Conservation (phyloP, 2,113 vertebrate genomes). For the Psephotus haematonotus region DNA sequence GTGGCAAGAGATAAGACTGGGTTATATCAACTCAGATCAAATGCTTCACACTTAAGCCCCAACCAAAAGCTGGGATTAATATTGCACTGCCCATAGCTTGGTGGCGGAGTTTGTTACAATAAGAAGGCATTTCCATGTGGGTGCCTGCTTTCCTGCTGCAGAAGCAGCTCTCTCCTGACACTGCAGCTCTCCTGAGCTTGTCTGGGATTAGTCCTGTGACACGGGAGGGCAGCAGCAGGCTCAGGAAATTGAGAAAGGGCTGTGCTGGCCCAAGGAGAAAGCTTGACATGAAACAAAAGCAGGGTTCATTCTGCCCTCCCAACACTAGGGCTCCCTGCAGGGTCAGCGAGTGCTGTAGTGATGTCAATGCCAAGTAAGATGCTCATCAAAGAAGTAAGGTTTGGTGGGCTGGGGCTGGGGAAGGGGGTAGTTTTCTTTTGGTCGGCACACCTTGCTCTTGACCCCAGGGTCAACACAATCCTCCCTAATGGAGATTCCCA, state of each 20-base stretch:
- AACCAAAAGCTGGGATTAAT: not conserved
- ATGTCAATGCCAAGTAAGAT: not conserved
- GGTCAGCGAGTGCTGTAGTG: not conserved
- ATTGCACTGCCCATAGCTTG: not conserved
- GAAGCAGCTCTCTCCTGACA: not conserved
- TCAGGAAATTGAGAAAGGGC: not conserved
- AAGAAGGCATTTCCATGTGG: not conserved
- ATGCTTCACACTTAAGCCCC: not conserved
- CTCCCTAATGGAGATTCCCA: rapidly evolving
- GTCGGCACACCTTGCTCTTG: not conserved
- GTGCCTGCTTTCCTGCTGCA: not conserved
- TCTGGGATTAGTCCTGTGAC: not conserved
- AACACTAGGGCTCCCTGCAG: rapidly evolving
- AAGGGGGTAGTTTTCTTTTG: not conserved
- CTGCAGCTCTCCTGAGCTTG: not conserved
- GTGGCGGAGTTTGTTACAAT: not conserved
- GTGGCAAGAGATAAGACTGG: conserved; percentile 32
- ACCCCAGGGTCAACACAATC: not conserved
- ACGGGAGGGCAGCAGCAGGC: conserved; percentile 17
- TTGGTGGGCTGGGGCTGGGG: not conserved
- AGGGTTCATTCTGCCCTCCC: not conserved
- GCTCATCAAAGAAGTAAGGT: not conserved
- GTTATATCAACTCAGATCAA: not conserved
- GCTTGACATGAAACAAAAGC: not conserved
- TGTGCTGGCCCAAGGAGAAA: not conserved